Evolutionary conservation across 2,797 vertebrate genomes (phyloP), one percentile per base, ranked within the genome.

Genomic region (Macroramphosus scolopax): DNA sequence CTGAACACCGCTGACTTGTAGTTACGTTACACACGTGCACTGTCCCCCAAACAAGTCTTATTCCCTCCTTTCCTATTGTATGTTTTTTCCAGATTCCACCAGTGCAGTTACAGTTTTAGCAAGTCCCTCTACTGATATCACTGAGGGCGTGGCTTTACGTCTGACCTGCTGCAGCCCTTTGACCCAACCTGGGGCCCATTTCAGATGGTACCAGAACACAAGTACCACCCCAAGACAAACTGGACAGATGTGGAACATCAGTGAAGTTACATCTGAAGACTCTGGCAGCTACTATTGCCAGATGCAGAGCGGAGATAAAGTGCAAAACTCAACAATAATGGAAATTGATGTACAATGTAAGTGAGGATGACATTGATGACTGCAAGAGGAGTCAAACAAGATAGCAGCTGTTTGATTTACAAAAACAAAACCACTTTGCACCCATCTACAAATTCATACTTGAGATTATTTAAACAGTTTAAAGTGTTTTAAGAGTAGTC

Each of bases 231-330:
- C 13, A 2, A 12, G 11, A 0, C 50, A 68, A 20, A 22, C 0
- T 8, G 82, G 72, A 15, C 66, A 51, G 32, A 43, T 73, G 50
- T 80, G 76, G 82, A 51, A 10, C 24, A 58, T 79, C 41, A 20
- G 3, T 1, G 6, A 55, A 15, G 57, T 75, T 12, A 47, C 50
- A 4, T 38, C 52, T 6, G 33, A 44, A 3, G 39, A 69, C 32
- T 72, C 79, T 10, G 82, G 81, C 5, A 69, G 43, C 37, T 87
- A 78, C 59, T 70, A 52, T 55, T 87, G 83, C 51, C 72, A 83
- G 62, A 56, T 75, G 3, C 53, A 61, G 33, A 71, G 59, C 7
- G 46, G 42, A 47, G 69, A 76, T 3, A 8, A 32, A 22, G 44
- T 41, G n/a, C 44, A 66, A 17, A 81, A 25, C 20, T 85, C 81